These are phyloP conservation scores for Sphaerophoria taeniata DNA, from an alignment of 2,888 invertebrate species.

Conservation along the genomic window DNA sequence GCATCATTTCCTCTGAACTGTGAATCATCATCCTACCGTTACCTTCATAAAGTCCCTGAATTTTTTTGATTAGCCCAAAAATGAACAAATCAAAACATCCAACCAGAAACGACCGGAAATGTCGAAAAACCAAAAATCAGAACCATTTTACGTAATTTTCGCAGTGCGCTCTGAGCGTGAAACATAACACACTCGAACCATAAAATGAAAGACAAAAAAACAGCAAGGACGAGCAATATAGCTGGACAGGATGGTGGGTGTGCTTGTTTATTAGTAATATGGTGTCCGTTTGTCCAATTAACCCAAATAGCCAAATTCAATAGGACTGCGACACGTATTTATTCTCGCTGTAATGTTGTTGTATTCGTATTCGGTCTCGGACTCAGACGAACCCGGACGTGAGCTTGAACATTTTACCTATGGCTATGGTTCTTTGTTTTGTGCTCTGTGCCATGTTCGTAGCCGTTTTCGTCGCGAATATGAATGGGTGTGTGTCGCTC, in stretches of 20 bases:
- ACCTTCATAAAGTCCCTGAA: neutral
- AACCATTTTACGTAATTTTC: constrained; percentile 35
- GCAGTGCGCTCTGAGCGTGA: neutral
- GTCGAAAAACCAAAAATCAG: constrained; percentile 16
- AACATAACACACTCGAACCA: neutral
- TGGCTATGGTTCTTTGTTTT: neutral
- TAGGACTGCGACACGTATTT: constrained; percentile 31
- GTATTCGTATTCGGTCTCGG: neutral
- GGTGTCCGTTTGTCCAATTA: constrained; percentile 40
- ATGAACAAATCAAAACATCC: neutral
- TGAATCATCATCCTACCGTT: neutral
- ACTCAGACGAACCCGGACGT: neutral
- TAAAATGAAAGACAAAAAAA: no score
- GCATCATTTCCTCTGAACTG: neutral
- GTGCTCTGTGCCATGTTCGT: neutral
- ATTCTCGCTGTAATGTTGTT: constrained; percentile 13
- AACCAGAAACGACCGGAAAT: neutral
- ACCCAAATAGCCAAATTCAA: constrained; percentile 29
- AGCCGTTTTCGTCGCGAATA: no score
- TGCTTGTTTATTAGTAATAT: constrained; percentile 24
- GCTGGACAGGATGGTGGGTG: neutral
- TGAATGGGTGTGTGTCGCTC: neutral
- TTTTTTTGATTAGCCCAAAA: constrained; percentile 31
- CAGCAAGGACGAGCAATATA: no score
- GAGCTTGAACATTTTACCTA: neutral